A percentile compares a stretch with the other conserved stretches of the same genome.
These are phyloP conservation scores for Carabus problematicus DNA, from an alignment of 2,888 invertebrate species.

Conservation along the genomic window DNA sequence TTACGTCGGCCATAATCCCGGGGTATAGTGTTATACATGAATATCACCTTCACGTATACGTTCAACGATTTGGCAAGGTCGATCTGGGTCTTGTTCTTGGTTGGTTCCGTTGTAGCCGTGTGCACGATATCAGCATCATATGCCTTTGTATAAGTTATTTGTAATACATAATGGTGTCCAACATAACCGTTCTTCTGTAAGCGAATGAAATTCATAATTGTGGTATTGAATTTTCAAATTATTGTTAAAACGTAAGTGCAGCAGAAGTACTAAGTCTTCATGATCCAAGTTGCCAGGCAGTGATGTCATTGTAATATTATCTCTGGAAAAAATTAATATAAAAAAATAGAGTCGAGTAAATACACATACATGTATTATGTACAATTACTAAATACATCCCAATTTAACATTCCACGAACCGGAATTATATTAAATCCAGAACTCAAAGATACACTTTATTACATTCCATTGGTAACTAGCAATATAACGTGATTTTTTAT, in stretches of 20 bases:
- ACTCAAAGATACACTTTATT: too few relatives aligned
- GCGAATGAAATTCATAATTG: constrained; percentile 44
- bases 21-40: constrained; percentile 49
- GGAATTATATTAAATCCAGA: too few relatives aligned
- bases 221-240: constrained; percentile 26
- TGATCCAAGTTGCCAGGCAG: not conserved
- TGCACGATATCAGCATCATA: not conserved
- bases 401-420: too few relatives aligned
- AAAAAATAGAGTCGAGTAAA: too few relatives aligned
- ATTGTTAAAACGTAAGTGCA: constrained; percentile 14
- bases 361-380: too few relatives aligned
- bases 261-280: constrained; percentile 17
- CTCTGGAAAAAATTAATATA: too few relatives aligned
- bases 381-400: too few relatives aligned
- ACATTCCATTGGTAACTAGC: too few relatives aligned
- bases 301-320: too few relatives aligned
- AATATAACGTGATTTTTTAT: too few relatives aligned
- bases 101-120: constrained; percentile 25
- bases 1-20: constrained; percentile 45
- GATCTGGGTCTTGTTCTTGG: not conserved
- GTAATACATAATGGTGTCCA: constrained; percentile 46
- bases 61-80: constrained; percentile 2
- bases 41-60: constrained; percentile 52
- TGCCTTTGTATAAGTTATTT: constrained; percentile 42
- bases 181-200: constrained; percentile 46